Percentiles rank a stretch among this genome's conserved stretches.
Conservation (phyloP, 2,888 invertebrate genomes). For the Latrodectus hesperus region DNA sequence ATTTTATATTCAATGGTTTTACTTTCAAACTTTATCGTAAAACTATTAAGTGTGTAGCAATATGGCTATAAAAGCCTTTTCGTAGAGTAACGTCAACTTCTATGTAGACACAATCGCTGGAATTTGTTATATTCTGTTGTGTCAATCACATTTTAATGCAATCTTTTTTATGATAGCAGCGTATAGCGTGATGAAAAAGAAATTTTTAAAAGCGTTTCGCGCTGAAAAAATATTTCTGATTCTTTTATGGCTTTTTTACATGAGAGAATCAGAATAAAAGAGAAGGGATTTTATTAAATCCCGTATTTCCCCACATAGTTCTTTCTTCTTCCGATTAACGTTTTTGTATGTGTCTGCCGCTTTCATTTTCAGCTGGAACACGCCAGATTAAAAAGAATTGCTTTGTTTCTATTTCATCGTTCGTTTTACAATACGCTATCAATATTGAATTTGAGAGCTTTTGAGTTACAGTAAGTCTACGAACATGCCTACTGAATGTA, state of each 20-base stretch:
- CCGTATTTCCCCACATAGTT: conserved; percentile 28
- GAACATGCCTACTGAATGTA: background rate
- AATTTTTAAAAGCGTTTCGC: conserved; percentile 44
- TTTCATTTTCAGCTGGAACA: background rate
- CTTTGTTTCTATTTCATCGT: conserved; percentile 27
- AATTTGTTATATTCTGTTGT: conserved; percentile 31
- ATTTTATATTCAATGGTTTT: conserved; percentile 30
- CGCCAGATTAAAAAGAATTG: conserved; percentile 15
- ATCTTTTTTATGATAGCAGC: conserved; percentile 19
- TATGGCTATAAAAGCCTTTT: conserved; percentile 14
- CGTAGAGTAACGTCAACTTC: conserved; percentile 15
- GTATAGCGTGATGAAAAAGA: conserved; percentile 31
- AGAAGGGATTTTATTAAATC: conserved; percentile 45
- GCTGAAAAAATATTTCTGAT: conserved; percentile 19
- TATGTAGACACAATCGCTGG: conserved; percentile 20
- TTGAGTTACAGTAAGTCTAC: background rate
- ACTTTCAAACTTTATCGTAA: conserved; percentile 35
- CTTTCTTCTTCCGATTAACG: conserved; percentile 25
- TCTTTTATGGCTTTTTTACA: conserved; percentile 37
- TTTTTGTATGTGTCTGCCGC: conserved; percentile 19
- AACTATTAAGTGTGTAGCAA: conserved; percentile 36
- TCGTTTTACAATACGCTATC: conserved; percentile 35
- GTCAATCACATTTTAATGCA: conserved; percentile 52
- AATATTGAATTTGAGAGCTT: conserved; percentile 24
- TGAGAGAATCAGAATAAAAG: conserved; percentile 25